These are phyloP conservation scores for Heterodera filipjevi DNA, from an alignment of 2,888 invertebrate species.

Conservation along the genomic window DNA sequence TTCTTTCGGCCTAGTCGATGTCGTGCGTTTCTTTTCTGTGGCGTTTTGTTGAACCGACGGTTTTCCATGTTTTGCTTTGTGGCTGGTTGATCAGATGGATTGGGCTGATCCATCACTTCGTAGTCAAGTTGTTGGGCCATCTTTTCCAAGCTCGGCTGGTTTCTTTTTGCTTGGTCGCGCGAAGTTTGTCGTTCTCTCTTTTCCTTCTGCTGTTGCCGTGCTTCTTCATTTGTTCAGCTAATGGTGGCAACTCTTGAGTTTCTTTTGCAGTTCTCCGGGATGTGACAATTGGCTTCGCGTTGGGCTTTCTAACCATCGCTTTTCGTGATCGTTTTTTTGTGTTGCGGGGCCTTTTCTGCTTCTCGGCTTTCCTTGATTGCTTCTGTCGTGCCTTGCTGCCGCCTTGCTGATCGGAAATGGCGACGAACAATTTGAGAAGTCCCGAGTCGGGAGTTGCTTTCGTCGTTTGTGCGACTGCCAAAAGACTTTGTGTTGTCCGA, in stretches of 20 bases:
- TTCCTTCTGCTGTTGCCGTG: too few species aligned
- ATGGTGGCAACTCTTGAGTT: too few species aligned
- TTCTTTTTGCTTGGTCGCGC: not conserved
- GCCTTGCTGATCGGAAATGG: not conserved
- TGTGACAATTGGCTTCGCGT: not conserved
- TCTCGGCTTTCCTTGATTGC: not conserved
- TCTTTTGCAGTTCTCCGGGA: not conserved
- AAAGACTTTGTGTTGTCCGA: not conserved
- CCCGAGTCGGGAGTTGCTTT: not conserved
- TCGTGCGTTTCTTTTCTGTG: not conserved
- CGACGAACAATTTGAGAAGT: not conserved
- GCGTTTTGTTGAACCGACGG: not conserved
- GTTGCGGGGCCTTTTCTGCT: not conserved
- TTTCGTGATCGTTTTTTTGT: not conserved
- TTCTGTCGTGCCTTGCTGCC: not conserved
- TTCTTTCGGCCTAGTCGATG: not conserved
- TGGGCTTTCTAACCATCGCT: not conserved
- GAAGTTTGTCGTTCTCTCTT: not conserved
- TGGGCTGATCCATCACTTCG: not conserved
- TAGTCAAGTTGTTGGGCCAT: not conserved
- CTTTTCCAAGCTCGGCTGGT: not conserved
- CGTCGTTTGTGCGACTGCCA: not conserved
- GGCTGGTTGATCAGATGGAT: not conserved
- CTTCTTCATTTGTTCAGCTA: not conserved
- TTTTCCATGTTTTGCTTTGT: too few species aligned